These are phyloP conservation scores for Eubucco bourcierii DNA, from an alignment of 2,113 vertebrate genomes.

Conservation along the genomic window DNA sequence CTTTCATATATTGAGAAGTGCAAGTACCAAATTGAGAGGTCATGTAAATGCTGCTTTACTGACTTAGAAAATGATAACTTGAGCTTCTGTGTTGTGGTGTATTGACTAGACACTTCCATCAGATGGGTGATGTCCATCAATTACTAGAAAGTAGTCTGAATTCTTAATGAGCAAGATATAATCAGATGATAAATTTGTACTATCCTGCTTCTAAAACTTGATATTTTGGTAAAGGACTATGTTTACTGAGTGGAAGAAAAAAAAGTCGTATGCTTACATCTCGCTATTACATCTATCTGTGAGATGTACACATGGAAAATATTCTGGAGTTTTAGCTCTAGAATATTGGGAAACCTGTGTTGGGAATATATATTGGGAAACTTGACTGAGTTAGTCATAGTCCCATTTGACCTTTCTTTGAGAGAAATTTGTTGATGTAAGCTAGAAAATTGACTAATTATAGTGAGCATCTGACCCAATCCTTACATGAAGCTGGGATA, in stretches of 20 bases:
- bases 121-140: neutral
- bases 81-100: neutral
- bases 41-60: neutral
- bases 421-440: neutral
- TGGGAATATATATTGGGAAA: neutral
- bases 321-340: neutral
- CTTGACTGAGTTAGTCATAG: neutral
- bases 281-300: neutral
- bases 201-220: neutral
- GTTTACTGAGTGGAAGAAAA: fast-evolving
- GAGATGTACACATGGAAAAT: neutral
- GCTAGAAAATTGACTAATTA: neutral
- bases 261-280: neutral
- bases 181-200: neutral
- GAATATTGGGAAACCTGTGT: neutral
- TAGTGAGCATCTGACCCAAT: neutral
- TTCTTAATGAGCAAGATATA: neutral
- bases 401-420: neutral
- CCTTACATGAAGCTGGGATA: neutral
- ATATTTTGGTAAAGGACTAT: neutral
- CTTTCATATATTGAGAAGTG: neutral
- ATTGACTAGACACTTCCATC: neutral
- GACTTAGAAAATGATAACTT: neutral
- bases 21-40: neutral
- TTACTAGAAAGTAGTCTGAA: neutral